Conservation (phyloP, 2,888 invertebrate species). For the Fabriciana adippe region DNA sequence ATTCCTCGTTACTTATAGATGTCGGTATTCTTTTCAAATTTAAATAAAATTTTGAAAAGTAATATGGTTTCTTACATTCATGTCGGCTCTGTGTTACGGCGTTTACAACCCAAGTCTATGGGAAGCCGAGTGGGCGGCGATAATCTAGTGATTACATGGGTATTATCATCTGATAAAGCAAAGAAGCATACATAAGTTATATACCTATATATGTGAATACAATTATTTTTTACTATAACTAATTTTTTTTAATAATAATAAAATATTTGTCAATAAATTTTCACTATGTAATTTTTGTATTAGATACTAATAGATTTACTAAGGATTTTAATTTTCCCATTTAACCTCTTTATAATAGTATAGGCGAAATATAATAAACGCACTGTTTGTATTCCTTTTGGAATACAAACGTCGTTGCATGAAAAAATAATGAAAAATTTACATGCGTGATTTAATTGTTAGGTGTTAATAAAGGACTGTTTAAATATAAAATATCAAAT, state of each 20-base stretch:
- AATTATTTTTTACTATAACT: conserved; percentile 5
- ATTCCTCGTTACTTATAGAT: conserved; percentile 25
- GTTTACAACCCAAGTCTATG: conserved; percentile 36
- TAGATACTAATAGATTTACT: too few species aligned
- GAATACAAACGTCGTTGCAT: too few species aligned
- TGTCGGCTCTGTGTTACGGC: conserved; percentile 20
- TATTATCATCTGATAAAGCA: conserved; percentile 62
- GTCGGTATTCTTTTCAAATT: conserved; percentile 33
- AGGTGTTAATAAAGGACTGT: too few species aligned
- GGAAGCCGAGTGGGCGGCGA: conserved; percentile 62
- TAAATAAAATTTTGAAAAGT: conserved; percentile 35
- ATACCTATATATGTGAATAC: conserved; percentile 3
- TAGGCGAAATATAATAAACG: too few species aligned
- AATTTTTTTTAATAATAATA: conserved; percentile 4
- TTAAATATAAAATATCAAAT: too few species aligned
- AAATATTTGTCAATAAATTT: too few species aligned
- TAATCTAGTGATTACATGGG: conserved; percentile 73
- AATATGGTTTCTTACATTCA: conserved; percentile 22
- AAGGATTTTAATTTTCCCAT: too few species aligned
- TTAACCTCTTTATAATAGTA: too few species aligned
- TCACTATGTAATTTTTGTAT: too few species aligned
- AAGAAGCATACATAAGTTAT: conserved; percentile 28
- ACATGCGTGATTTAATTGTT: too few species aligned
- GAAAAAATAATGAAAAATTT: too few species aligned
- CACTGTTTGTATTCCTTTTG: too few species aligned